Base-by-base conservation (phyloP, 2,888 invertebrate genomes). In the Poecilus cupreus region DNA sequence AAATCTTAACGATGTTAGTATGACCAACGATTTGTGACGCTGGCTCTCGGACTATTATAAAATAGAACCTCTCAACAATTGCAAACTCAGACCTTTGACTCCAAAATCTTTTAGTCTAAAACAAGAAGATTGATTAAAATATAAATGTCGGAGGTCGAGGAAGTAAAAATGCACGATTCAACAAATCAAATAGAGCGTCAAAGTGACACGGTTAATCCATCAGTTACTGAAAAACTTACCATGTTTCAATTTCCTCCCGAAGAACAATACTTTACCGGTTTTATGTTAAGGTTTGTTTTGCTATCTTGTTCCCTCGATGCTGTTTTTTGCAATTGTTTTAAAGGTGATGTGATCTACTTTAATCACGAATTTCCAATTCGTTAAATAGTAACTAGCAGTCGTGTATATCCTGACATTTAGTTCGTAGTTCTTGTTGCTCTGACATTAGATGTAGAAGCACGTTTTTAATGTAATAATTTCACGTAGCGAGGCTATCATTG, bases 301-400 rank as follows among this genome's bases (percentile, higher is more conserved):
- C 3, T 51, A 18, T 18, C 8, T 32, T 1, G 6, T 51, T 51
- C 18, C 51, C 51, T 13, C 13, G 13, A 13, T 51, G 51, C 4
- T 60, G 26, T 60, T 60, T 64, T 37, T 32, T 37, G 64, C 64
- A 20, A 54, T 10, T 54, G 54, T 60, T 37, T 68, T 37, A 68
- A 68, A 68, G 26, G 64, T 68, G 37, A 37, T 68, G 37, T 68
- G 64, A 68, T 68, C 37, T 68, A 68, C 64, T 68, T 32, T 37
- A 68, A 68, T 51, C 51, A 18, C 51, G 18, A 51, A 60, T 24
- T 54, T 60, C 32, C 32, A 68, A n/a, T 37, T 37, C 32, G 64
- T 68, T 68, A 68, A 68, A 68, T 68, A 68, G 37, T 51, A 51
- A 51, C 51, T 51, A 10, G 13, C 26, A 24, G 64, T 68, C 64